Evolutionary conservation across 2,113 vertebrate genomes (phyloP), one percentile per base, ranked within the genome.

Genomic region (Columba janthina): DNA sequence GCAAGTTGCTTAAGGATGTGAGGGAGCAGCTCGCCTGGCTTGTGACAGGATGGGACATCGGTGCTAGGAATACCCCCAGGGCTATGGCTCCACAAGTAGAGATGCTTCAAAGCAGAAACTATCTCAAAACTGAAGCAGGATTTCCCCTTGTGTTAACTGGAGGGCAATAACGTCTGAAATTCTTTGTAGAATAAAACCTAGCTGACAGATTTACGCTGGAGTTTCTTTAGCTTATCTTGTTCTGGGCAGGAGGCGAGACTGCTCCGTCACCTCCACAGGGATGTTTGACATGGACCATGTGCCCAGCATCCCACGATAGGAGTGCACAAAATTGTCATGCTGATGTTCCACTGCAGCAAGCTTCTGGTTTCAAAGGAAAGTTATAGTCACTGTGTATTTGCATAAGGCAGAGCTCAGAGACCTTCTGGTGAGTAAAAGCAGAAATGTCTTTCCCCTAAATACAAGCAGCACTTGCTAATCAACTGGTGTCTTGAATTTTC

Each of bases 231-330:
- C 28, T 70, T 91, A 83, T 71, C 69, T 42, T 58, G 9, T 70
- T 28, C 46, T 36, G 34, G 40, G 31, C 54, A 57, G 38, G 56
- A 53, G 60, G 31, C 26, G 58, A 42, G 25, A 14, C 17, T 58
- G 38, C 11, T 25, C 58, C 54, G n/a, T 61, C 58, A 61, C 42
- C 25, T 90, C 51, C 21, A 10, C 4, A 46, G 82, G 42, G 28
- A 62, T 1, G 1, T 48, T 20, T 34, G 44, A 50, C 51, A 42
- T 0, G 1, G 51, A 56, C 58, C 0, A 0, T 44, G 58, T 46
- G 75, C 64, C 57, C 75, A 73, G 36, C 40, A 22, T 48, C 71
- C 58, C 4, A 0, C 1, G 2, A 24, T 1, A 54, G 40, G 34
- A 73, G 34, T 7, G 21, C 56, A 58, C 28, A 34, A 22, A 76